These are phyloP conservation scores for Eurystomus gularis DNA, from an alignment of 2,113 vertebrate genomes.

Conservation along the genomic window DNA sequence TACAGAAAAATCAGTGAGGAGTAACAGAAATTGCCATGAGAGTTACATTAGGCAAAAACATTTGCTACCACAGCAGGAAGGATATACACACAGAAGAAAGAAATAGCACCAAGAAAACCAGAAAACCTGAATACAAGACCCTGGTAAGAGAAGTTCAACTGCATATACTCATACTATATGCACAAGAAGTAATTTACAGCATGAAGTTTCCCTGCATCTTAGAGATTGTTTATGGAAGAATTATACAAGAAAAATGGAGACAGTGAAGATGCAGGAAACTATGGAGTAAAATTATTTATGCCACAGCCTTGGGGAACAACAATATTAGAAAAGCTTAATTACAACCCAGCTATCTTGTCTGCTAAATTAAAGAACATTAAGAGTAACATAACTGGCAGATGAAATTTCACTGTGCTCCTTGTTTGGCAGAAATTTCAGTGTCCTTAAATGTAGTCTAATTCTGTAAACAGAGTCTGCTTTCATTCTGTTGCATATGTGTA, in stretches of 20 bases:
- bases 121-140: neutral
- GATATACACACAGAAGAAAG: neutral
- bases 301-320: conserved; percentile 3
- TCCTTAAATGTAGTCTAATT: neutral
- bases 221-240: conserved; percentile 17
- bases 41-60: neutral
- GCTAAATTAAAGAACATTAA: conserved; percentile 55
- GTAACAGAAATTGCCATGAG: neutral
- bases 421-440: conserved; percentile 31
- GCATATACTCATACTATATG: neutral
- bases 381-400: conserved; percentile 20
- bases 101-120: neutral
- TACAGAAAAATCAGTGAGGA: neutral
- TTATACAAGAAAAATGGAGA: conserved; percentile 22
- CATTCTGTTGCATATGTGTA: neutral
- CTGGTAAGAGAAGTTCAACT: neutral
- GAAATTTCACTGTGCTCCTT: conserved; percentile 16
- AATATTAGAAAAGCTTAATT: conserved; percentile 53
- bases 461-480: neutral
- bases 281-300: neutral
- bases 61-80: neutral
- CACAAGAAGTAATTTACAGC: neutral
- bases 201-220: neutral
- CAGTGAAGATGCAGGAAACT: neutral
- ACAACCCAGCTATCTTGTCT: conserved; percentile 26